Conservation (phyloP, 2,113 vertebrate species). For the Labeo catla region DNA sequence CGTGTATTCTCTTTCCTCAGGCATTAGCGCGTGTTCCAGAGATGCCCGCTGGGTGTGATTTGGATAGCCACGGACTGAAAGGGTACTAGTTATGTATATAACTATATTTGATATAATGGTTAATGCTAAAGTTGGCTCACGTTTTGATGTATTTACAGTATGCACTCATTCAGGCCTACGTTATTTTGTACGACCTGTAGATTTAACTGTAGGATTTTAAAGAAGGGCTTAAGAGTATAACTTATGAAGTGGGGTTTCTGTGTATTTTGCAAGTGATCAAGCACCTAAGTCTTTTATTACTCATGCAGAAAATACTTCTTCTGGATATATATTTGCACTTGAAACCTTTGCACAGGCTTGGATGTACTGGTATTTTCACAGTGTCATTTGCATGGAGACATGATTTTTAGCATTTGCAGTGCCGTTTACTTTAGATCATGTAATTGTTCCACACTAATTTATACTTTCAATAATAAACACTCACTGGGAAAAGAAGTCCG, state of each 20-base stretch:
- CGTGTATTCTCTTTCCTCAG: slow-evolving; percentile 59
- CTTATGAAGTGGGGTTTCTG: not conserved
- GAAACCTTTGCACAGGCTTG: slow-evolving; percentile 28
- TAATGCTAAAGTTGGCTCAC: not conserved
- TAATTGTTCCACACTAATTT: slow-evolving; percentile 9
- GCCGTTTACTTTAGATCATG: slow-evolving; percentile 21
- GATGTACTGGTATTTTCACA: not conserved
- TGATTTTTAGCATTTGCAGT: not conserved
- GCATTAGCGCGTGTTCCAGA: slow-evolving; percentile 44
- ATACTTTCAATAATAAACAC: slow-evolving; percentile 20
- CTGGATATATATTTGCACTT: slow-evolving; percentile 51
- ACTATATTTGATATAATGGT: not conserved
- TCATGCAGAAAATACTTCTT: not conserved
- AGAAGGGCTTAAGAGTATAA: not conserved
- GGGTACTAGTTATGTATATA: not conserved
- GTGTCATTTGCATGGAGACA: not conserved
- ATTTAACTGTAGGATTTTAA: slow-evolving; percentile 6
- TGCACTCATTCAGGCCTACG: not conserved
- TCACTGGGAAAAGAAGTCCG: not conserved
- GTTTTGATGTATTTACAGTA: not conserved
- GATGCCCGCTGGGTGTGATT: slow-evolving; percentile 83
- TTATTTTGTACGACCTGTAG: not conserved
- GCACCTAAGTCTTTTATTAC: not conserved
- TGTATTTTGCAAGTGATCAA: slow-evolving; percentile 11
- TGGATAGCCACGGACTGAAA: not conserved